Conservation (phyloP, 2,113 vertebrate genomes). For the Alexandromys fortis region DNA sequence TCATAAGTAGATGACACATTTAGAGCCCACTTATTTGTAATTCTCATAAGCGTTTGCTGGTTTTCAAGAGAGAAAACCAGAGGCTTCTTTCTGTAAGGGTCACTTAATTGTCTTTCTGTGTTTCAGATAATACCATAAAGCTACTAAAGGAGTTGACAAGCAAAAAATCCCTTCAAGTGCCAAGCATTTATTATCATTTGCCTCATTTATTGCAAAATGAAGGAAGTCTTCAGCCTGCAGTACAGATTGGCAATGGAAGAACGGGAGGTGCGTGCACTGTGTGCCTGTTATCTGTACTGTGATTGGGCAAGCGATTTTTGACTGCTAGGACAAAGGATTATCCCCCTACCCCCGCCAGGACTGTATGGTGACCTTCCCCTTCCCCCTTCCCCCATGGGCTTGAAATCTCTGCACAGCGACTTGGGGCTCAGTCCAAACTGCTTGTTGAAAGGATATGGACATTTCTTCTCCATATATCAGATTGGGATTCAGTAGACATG, state of each 20-base stretch:
- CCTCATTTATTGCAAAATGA: constrained; percentile 98
- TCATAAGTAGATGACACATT: neutral
- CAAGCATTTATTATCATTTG: constrained; percentile 99
- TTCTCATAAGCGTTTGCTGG: neutral
- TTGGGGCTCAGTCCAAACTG: neutral
- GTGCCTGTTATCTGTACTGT: neutral
- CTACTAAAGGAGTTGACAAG: constrained; percentile 95
- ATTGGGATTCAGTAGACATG: neutral
- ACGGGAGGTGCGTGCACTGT: constrained; percentile 92
- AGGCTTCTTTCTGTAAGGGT: neutral
- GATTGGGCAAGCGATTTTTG: neutral
- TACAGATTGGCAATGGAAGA: constrained; percentile 94
- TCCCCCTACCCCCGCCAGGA: too few relatives aligned
- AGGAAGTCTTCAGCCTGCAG: constrained; percentile 96
- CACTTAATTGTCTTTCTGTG: constrained; percentile 41
- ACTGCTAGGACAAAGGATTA: constrained; percentile 35
- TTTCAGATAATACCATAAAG: constrained; percentile 96
- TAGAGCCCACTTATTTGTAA: neutral
- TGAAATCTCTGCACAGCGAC: neutral
- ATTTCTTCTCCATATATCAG: constrained; percentile 9
- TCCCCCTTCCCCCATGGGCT: too few relatives aligned
- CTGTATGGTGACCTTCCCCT: too few relatives aligned
- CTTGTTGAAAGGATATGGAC: constrained; percentile 55
- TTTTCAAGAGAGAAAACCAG: neutral
- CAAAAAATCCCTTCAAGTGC: constrained; percentile 96